Percentiles rank a stretch among this genome's conserved stretches.
Evolutionary conservation across 2,888 invertebrate species (phyloP).

Genomic region (Galerucella pusilla): DNA sequence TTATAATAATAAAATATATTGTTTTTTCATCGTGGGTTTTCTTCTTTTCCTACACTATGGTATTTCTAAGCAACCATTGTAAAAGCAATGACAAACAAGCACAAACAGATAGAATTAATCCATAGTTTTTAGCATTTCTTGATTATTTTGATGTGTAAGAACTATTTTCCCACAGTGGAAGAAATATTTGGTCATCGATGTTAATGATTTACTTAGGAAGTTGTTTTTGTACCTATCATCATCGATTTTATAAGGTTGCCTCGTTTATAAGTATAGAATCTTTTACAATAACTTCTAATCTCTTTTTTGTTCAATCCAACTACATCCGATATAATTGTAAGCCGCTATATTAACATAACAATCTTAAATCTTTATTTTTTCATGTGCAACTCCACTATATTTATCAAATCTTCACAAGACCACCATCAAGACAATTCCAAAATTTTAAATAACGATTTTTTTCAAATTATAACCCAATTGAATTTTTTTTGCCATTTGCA

Average conservation of each 20-base stretch:
- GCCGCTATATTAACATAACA: conserved; percentile 42
- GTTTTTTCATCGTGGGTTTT: conserved; percentile 33
- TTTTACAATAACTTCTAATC: conserved; percentile 28
- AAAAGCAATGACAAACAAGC: neutral
- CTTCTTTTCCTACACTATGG: conserved; percentile 38
- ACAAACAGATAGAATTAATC: neutral
- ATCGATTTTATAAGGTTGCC: neutral
- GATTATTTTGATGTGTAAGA: too few species aligned
- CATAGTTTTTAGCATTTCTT: neutral
- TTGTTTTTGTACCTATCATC: neutral
- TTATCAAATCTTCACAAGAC: conserved; percentile 40
- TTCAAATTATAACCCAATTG: neutral
- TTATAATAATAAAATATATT: conserved; percentile 45
- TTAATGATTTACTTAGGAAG: neutral
- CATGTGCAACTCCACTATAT: conserved; percentile 42
- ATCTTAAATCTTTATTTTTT: conserved; percentile 41
- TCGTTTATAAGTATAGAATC: conserved; percentile 30
- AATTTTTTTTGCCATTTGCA: neutral
- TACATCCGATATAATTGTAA: conserved; percentile 45
- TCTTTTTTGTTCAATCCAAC: conserved; percentile 40
- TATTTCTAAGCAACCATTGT: conserved; percentile 11
- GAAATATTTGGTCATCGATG: too few species aligned
- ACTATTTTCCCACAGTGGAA: too few species aligned
- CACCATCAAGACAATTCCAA: conserved; percentile 32
- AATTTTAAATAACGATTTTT: conserved; percentile 11